Percentiles rank a stretch among this genome's conserved stretches.
Evolutionary conservation across 2,113 vertebrate species (phyloP).

Genomic region (Prietella phreatophila): DNA sequence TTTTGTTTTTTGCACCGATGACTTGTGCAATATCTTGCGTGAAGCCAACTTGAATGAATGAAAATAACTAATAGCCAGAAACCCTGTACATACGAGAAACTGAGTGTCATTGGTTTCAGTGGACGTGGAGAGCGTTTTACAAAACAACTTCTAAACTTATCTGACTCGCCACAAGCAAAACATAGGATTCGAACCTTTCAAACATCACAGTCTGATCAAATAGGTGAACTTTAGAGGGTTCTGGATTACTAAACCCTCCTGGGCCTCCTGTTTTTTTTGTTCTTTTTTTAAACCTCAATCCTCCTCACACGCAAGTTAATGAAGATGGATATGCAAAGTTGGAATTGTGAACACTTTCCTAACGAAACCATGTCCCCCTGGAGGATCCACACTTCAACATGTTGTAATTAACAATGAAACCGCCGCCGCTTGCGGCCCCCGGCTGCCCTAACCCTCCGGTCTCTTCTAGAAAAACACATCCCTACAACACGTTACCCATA

Average conservation of each 20-base stretch:
- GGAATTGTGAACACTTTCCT: not conserved
- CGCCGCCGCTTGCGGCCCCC: not conserved
- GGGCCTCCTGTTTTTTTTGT: not conserved
- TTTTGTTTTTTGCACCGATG: no score
- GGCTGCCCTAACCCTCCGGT: not conserved
- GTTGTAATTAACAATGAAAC: conserved; percentile 53
- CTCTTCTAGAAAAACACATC: not conserved
- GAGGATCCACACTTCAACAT: not conserved
- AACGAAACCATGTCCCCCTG: not conserved
- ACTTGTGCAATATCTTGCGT: no score
- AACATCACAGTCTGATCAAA: not conserved
- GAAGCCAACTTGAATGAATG: not conserved
- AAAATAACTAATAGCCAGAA: not conserved
- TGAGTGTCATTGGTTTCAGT: not conserved
- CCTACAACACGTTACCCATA: not conserved
- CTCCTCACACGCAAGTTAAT: not conserved
- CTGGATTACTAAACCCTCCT: not conserved
- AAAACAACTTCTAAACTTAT: not conserved
- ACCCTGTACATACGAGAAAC: not conserved
- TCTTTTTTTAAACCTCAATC: not conserved
- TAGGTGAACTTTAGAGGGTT: not conserved
- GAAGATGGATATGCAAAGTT: not conserved
- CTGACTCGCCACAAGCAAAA: not conserved
- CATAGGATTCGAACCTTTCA: not conserved
- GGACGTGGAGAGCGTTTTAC: not conserved